Base-by-base conservation (phyloP, 1,140 invertebrate species). In the Thalassaphorura encarpata region DNA sequence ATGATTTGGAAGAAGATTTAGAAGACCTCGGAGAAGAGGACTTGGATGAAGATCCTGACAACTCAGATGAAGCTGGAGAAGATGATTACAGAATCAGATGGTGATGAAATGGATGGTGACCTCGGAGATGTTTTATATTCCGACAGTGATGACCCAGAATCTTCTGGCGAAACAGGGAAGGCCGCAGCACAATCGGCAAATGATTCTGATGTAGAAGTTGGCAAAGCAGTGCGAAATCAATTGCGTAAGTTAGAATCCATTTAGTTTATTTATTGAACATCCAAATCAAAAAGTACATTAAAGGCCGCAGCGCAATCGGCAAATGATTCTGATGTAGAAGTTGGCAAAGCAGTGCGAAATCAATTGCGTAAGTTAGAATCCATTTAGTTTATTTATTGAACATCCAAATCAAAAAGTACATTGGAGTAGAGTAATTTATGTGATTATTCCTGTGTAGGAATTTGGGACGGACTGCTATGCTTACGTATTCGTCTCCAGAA, bases 1-100 rank as follows among this genome's bases (percentile, higher is more conserved):
- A 52, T 24, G 52, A 55, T n/a, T 39, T 31, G 39, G 71, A 74
- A 55, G 56, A 64, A n/a, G 52, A 58, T 24, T 24, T 54, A 18
- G 54, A 50, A 24, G 54, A 61, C 23, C 72, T 68, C 31, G 58
- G 67, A 53, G 54, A 52, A 48, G 51, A 48, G 8, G 43, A 54
- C 40, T 29, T 21, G 24, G 1, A 59, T 61, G 41, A 48, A 53
- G 23, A 47, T 29, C 21, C 26, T 21, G 11, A 24, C 56, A 43
- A 56, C n/a, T n/a, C n/a, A n/a, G n/a, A n/a, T n/a, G n/a, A n/a
- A n/a, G n/a, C n/a, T n/a, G n/a, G n/a, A n/a, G n/a, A n/a, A n/a
- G n/a, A n/a, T n/a, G n/a, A n/a, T n/a, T n/a, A n/a, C n/a, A n/a
- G n/a, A n/a, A n/a, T n/a, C n/a, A n/a, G n/a, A n/a, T n/a, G n/a